These are phyloP conservation scores for Dicrurus megarhynchus DNA, from an alignment of 2,113 vertebrate species.

Conservation along the genomic window DNA sequence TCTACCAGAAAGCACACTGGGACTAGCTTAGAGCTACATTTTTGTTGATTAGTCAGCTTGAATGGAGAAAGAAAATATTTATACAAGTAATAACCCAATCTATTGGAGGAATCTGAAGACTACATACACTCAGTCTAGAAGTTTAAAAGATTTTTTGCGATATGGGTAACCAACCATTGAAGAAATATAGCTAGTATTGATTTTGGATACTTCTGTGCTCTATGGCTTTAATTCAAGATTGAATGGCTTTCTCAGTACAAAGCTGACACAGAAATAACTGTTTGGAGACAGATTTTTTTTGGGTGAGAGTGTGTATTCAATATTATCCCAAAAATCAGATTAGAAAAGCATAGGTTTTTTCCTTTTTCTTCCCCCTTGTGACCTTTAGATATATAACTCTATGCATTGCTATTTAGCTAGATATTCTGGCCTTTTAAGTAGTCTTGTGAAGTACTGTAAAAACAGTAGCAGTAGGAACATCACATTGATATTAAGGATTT, in stretches of 20 bases:
- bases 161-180: background rate
- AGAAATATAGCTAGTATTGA: background rate
- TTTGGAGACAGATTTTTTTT: background rate
- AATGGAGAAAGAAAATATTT: background rate
- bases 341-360: background rate
- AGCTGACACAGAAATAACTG: background rate
- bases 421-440: background rate
- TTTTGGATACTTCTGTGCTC: background rate
- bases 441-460: background rate
- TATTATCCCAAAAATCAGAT: background rate
- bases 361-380: fast-evolving
- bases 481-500: background rate
- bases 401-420: background rate
- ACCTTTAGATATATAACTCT: background rate
- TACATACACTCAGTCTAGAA: background rate
- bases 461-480: background rate
- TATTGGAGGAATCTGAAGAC: background rate
- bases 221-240: background rate
- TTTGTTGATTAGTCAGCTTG: background rate
- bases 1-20: background rate
- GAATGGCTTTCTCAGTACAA: background rate
- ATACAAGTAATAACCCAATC: background rate
- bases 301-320: background rate
- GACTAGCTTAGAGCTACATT: background rate
- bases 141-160: background rate